These are phyloP conservation scores for Dendrolimus pini DNA, from an alignment of 2,888 invertebrate genomes.

Conservation along the genomic window DNA sequence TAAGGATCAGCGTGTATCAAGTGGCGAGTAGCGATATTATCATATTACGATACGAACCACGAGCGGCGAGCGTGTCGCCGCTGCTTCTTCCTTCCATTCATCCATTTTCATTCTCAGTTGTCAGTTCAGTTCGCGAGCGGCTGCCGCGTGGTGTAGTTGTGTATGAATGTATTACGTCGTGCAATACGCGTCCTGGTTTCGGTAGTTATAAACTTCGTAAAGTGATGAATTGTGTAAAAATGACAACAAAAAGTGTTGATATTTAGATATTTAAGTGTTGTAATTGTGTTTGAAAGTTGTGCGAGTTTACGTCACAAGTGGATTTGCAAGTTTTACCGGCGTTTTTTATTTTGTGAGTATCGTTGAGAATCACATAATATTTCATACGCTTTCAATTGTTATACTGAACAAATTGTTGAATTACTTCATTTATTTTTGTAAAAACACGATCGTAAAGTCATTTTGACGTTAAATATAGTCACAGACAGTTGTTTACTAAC, in stretches of 20 bases:
- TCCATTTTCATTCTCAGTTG: slow-evolving; percentile 17
- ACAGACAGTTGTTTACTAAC: not conserved
- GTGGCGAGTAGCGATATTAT: no score
- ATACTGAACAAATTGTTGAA: no score
- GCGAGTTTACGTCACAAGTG: slow-evolving; percentile 32
- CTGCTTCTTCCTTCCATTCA: slow-evolving; percentile 2
- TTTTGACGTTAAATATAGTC: not conserved
- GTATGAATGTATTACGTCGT: slow-evolving; percentile 15
- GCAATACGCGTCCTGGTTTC: slow-evolving; percentile 33
- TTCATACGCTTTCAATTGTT: no score
- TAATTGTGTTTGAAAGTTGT: slow-evolving; percentile 23
- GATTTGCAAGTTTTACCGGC: slow-evolving; percentile 44
- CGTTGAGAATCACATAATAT: not conserved
- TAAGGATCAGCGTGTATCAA: no score
- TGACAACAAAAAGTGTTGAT: slow-evolving; percentile 42
- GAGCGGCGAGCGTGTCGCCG: no score
- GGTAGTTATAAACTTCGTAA: slow-evolving; percentile 34
- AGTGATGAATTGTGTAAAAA: slow-evolving; percentile 41
- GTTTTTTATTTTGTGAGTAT: slow-evolving; percentile 21
- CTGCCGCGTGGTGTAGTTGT: slow-evolving; percentile 28
- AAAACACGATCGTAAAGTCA: not conserved
- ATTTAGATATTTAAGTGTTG: slow-evolving; percentile 22
- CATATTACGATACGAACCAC: no score
- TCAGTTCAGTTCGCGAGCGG: slow-evolving; percentile 45
- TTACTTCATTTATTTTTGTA: no score